Evolutionary conservation across 2,888 invertebrate species (phyloP).

Genomic region (Meliscaeva auricollis): DNA sequence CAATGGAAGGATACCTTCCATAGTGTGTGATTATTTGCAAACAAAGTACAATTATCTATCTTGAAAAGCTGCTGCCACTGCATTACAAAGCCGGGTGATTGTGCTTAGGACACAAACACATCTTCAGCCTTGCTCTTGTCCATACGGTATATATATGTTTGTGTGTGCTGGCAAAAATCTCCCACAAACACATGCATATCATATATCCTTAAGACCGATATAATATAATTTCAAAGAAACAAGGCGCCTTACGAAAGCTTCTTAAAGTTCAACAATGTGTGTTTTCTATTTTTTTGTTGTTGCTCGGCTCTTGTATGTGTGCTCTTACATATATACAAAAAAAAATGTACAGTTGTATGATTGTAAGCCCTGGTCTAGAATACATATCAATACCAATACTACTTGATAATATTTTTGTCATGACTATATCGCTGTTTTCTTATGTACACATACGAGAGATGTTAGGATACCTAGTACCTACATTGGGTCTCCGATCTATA

Average conservation of each 20-base stretch:
- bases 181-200: slow-evolving; percentile 11
- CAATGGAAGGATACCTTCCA: slow-evolving; percentile 73
- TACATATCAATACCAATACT: slow-evolving; percentile 19
- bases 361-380: slow-evolving; percentile 24
- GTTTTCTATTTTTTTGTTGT: slow-evolving; percentile 14
- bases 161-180: not conserved
- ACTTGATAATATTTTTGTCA: slow-evolving; percentile 13
- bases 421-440: slow-evolving; percentile 1
- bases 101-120: slow-evolving; percentile 67
- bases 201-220: slow-evolving; percentile 20
- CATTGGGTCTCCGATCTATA: slow-evolving; percentile 28
- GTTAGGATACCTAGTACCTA: slow-evolving; percentile 22
- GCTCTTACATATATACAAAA: slow-evolving; percentile 13
- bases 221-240: slow-evolving; percentile 36
- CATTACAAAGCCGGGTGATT: slow-evolving; percentile 76
- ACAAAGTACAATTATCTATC: slow-evolving; percentile 76
- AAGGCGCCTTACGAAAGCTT: slow-evolving; percentile 69
- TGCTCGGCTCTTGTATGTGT: slow-evolving; percentile 10
- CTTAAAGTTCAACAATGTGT: slow-evolving; percentile 73
- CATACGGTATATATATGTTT: not conserved
- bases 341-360: too few relatives aligned
- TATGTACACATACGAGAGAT: slow-evolving; percentile 9
- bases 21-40: slow-evolving; percentile 76
- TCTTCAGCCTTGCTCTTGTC: slow-evolving; percentile 4
- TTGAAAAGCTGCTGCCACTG: slow-evolving; percentile 74